Evolutionary conservation across 2,797 vertebrate species (phyloP), one percentile per base, ranked within the genome.

Genomic region (Ara ararauna): DNA sequence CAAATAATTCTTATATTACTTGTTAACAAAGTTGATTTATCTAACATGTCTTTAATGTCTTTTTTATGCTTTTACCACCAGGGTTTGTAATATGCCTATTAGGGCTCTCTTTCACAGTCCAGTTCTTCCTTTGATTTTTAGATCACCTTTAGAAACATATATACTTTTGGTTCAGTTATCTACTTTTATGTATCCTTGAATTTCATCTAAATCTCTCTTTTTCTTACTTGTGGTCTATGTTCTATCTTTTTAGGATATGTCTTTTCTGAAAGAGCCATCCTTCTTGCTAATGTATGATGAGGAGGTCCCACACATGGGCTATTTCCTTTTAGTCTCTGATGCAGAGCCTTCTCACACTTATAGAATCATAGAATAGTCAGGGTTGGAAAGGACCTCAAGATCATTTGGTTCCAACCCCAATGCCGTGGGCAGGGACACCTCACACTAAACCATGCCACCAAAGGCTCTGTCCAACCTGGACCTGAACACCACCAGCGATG

Each of bases 271-370:
- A 93, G 5, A 51, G 14, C 16, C 47, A 88, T 34, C 23, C 22
- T 71, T 54, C 45, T 47, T 65, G 26, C 17, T 82, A 53, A 21
- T 3, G 5, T 19, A 65, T 21, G 23, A 64, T 1, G 21, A 72
- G 30, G 21, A 83, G 11, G 11, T 24, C 38, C 42, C 44, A 85
- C 2, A 8, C 0, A 0, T 4, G 20, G 34, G 36, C 26, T 8
- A 18, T 53, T 75, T 79, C 30, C 24, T 79, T 93, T 54, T 24
- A 44, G 27, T 67, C 11, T 51, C 64, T 80, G 40, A 32, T 34
- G 11, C 58, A 91, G 62, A 75, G n/a, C 19, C 21, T 81, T 64
- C 70, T 27, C 15, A 27, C 6, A 21, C 53, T 61, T 68, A 27
- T 27, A 50, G 26, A 16, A 27, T 50, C 36, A 36, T 36, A 27